Evolutionary conservation across 2,113 vertebrate genomes (phyloP).

Genomic region (Lepisosteus oculatus): DNA sequence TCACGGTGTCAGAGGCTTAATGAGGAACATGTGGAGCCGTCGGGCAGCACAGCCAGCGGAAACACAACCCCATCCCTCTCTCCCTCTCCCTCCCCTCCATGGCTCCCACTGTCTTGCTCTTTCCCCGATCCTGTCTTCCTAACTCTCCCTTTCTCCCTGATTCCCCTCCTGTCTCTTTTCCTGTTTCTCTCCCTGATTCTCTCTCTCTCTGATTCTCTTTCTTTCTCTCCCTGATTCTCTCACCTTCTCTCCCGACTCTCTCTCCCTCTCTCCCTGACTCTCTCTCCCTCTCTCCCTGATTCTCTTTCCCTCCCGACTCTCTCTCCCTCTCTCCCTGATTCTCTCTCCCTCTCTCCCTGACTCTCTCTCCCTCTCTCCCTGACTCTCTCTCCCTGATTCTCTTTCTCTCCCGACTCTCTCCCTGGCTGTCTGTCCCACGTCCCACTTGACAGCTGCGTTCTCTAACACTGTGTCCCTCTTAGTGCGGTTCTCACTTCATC

Average conservation of each 20-base stretch:
- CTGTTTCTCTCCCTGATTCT: no score
- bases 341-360: no score
- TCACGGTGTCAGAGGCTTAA: slow-evolving; percentile 71
- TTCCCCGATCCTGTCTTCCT: slow-evolving; percentile 33
- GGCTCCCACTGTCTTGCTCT: slow-evolving; percentile 37
- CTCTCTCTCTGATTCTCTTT: no score
- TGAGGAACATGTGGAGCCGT: slow-evolving; percentile 72
- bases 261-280: background rate
- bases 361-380: no score
- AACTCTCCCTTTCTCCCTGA: background rate
- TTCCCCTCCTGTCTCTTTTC: no score
- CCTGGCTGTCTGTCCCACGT: slow-evolving; percentile 9
- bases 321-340: slow-evolving; percentile 15
- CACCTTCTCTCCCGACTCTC: slow-evolving; percentile 37
- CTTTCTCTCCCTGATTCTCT: background rate
- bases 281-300: slow-evolving; percentile 7
- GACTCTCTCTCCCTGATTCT: no score
- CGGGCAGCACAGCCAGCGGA: slow-evolving; percentile 73
- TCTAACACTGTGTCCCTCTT: background rate
- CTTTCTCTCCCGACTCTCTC: no score
- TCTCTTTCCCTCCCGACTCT: background rate
- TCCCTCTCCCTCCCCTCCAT: slow-evolving; percentile 32
- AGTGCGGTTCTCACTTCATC: background rate
- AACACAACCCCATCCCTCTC: slow-evolving; percentile 54
- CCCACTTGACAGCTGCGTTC: slow-evolving; percentile 20